Base-by-base conservation (phyloP, 2,888 invertebrate genomes). In the Ennomos fuscantarius region DNA sequence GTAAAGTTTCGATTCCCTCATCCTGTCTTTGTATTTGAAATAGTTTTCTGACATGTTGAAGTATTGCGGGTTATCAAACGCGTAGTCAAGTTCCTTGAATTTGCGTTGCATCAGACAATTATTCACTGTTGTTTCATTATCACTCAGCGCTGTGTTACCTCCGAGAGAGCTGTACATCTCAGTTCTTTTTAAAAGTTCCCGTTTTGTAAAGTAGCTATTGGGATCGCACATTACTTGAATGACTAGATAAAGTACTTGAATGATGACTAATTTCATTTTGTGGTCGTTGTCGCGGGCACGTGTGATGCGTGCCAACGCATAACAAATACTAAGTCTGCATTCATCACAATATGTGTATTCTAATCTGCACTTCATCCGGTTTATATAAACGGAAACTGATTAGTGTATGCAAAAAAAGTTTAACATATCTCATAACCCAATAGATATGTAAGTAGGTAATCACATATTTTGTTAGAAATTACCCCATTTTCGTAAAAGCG, bases 1-100 rank as follows among this genome's bases (percentile, higher is more conserved):
- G 72, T 94, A 96, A 0, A 96, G 94, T 60, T 93, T 88, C 0
- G 96, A 95, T 0, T 87, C 66, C 8, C 93, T 86, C 41, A 96
- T 95, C 11, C 86, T 78, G 1, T 91, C 73, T 70, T 93, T 93
- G 1, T 94, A 94, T 1, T 87, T 76, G 72, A 96, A 94, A 69
- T 95, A 95, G 74, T 95, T 95, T 24, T 89, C 89, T 0, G 95
- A 93, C 1, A 96, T 94, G 40, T 94, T 92, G 76, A 94, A 96
- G 13, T 89, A 82, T 55, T 88, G 84, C 0, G 94, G 94, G 58
- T 93, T 84, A n/a, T 82, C 74, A 66, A 92, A 87, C 51, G 93
- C 94, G 68, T 91, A 88, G 9, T 93, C 79, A 13, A 93, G 74
- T 76, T 95, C 95, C 1, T 78, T 66, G 12, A 82, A 78, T 71